Evolutionary conservation across 2,113 vertebrate genomes (phyloP).

Genomic region (Strix aluco): DNA sequence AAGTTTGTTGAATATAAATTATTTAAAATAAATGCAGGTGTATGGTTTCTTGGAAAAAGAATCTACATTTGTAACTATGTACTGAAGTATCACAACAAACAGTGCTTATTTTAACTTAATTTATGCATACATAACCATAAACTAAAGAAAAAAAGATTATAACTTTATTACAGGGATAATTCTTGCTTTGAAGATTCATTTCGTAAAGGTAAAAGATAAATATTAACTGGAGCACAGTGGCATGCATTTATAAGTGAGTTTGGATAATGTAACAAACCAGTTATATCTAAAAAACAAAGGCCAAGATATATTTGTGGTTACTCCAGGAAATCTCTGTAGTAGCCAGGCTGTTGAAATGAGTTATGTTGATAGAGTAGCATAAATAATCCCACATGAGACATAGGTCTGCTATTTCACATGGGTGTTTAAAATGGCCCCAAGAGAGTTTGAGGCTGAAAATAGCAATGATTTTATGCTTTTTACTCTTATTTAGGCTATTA

Average conservation of each 20-base stretch:
- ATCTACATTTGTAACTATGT: neutral
- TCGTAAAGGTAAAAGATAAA: neutral
- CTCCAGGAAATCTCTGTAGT: neutral
- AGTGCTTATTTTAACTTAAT: neutral
- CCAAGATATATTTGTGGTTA: neutral
- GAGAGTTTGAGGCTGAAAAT: neutral
- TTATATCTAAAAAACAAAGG: neutral
- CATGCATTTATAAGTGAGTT: neutral
- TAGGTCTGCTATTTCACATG: neutral
- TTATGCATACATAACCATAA: neutral
- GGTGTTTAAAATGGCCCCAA: neutral
- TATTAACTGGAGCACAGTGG: neutral
- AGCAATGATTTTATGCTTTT: conserved; percentile 10
- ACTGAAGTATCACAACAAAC: neutral
- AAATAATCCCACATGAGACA: neutral
- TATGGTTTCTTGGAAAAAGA: neutral
- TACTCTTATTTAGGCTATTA: neutral
- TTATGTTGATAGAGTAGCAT: neutral
- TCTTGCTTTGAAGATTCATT: neutral
- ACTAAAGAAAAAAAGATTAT: neutral
- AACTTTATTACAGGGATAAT: neutral
- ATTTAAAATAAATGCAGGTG: neutral
- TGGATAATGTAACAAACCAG: neutral
- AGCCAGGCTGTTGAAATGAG: neutral
- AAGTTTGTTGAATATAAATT: neutral